Percentiles rank a stretch among this genome's conserved stretches.
These are phyloP conservation scores for Labeo catla DNA, from an alignment of 2,113 vertebrate genomes.

Conservation along the genomic window DNA sequence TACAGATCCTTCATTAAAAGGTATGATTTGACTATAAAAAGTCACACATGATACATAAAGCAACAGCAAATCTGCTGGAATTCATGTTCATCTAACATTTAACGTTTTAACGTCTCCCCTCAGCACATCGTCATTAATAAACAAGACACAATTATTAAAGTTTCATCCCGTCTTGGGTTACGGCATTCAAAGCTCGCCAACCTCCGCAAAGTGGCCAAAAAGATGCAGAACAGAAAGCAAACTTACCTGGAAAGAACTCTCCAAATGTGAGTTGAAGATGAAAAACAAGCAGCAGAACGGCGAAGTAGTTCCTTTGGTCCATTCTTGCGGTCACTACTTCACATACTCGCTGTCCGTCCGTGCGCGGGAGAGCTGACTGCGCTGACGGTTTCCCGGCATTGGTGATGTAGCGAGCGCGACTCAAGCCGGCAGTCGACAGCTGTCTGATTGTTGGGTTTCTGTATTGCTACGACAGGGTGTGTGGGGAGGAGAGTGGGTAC, in stretches of 20 bases:
- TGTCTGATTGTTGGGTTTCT: slow-evolving; percentile 59
- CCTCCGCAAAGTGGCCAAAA: slow-evolving; percentile 20
- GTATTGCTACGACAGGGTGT: slow-evolving; percentile 58
- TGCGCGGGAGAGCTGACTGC: slow-evolving; percentile 53
- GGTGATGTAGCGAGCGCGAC: slow-evolving; percentile 54
- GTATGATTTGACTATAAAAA: not conserved
- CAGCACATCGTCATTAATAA: not conserved
- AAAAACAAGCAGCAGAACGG: slow-evolving; percentile 68
- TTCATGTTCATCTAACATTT: not conserved
- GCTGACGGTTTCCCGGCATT: slow-evolving; percentile 65
- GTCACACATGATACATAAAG: not conserved
- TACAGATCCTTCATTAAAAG: not conserved
- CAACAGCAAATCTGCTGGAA: not conserved
- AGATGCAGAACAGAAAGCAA: not conserved
- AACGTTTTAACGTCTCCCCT: not conserved
- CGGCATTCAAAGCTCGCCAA: slow-evolving; percentile 26
- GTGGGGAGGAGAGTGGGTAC: slow-evolving; percentile 53
- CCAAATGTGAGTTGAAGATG: slow-evolving; percentile 70
- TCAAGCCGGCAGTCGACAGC: slow-evolving; percentile 54
- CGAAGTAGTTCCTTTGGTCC: slow-evolving; percentile 71
- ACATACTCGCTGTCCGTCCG: slow-evolving; percentile 71
- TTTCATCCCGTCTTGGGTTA: slow-evolving; percentile 43
- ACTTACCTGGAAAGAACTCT: slow-evolving; percentile 82
- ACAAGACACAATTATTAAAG: slow-evolving; percentile 15
- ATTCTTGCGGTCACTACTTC: slow-evolving; percentile 69